Evolutionary conservation across 2,888 invertebrate species (phyloP), one percentile per base, ranked within the genome.

Genomic region (Amphipyra tragopoginis): DNA sequence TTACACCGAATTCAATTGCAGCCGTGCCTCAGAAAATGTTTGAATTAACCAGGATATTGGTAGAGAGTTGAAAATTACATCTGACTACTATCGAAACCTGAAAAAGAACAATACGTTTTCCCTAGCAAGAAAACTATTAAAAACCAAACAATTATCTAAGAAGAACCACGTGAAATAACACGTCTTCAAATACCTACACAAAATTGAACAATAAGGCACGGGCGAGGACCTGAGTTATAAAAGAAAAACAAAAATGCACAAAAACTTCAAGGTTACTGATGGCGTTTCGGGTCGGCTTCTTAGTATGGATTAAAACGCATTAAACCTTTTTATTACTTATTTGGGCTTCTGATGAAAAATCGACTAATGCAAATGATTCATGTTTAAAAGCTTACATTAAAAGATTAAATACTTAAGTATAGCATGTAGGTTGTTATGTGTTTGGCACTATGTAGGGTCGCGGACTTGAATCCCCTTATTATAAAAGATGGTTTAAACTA

Each of bases 281-380:
- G 54, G 48, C 60, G 14, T 21, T 63, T 56, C 7, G 50, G 36
- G 36, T 60, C 49, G 45, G 9, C 43, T 59, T 42, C 53, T 62
- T 26, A 43, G 50, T 15, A 48, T 8, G 58, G 52, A 75, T 63
- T 50, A 55, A 55, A 63, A 52, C 9, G 44, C 65, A 61, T 69
- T 60, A 62, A 61, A 43, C 44, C 49, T 69, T 69, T 64, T 65
- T 57, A 42, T 49, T n/a, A 40, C 26, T 60, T 58, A 52, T 75
- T 72, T 55, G 14, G 11, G n/a, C 33, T 13, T 42, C 7, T 54
- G 39, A 57, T 65, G 51, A 70, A 44, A 60, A 55, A 56, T 56
- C 14, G 13, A 54, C 15, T 26, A 42, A 60, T 26, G 49, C 42
- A 53, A 10, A 13, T 44, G 52, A 39, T 2, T 21, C 45, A 26